phyloP scores from a whole-genome alignment of 2,797 vertebrate species.

The Acanthiza pusilla region DNA sequence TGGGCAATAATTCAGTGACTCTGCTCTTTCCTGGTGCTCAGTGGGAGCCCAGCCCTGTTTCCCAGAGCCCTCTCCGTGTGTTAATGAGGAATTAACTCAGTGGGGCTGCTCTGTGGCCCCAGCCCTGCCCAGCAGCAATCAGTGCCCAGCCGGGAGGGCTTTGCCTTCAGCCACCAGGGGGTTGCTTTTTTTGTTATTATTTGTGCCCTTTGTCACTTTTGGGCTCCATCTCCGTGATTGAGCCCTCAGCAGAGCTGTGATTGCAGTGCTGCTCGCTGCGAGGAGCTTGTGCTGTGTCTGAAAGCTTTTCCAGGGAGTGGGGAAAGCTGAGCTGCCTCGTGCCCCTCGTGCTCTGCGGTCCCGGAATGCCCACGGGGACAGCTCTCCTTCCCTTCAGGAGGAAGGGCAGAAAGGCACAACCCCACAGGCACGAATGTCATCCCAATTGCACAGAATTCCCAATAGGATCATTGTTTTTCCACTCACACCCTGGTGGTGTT shows the following conservation, averaged over 20 bases:
- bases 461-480: fast-evolving
- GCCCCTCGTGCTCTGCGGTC: fast-evolving
- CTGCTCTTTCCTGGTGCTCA: fast-evolving
- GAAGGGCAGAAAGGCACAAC: not conserved
- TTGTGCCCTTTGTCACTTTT: not conserved
- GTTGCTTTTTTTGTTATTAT: too few relatives aligned
- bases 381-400: not conserved
- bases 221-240: not conserved
- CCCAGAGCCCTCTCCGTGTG: not conserved
- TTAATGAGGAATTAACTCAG: not conserved
- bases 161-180: not conserved
- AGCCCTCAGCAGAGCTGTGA: not conserved
- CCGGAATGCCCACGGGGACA: too few relatives aligned
- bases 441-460: not conserved
- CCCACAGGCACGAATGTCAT: not conserved
- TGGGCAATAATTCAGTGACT: not conserved
- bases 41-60: not conserved
- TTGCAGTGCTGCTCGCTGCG: not conserved
- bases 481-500: fast-evolving
- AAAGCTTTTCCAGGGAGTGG: not conserved
- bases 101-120: not conserved
- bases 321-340: not conserved
- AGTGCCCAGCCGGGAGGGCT: conserved; percentile 7
- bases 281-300: not conserved
- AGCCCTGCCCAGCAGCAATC: not conserved